phyloP scores from a whole-genome alignment of 92 coral and sea anemone species.

The Virgularia gustaviana region DNA sequence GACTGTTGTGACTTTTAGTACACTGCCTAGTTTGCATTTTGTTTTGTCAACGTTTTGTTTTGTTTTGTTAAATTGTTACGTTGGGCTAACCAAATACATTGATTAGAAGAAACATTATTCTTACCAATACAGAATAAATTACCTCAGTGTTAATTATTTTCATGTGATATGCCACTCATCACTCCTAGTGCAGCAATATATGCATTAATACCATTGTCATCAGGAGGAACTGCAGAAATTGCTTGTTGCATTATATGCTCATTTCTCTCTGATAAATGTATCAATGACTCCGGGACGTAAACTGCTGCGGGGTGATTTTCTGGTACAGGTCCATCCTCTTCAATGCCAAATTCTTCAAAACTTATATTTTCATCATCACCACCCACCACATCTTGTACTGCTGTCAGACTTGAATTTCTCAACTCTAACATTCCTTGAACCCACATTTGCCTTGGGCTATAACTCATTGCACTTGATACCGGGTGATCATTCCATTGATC shows the following conservation, averaged over 20 bases:
- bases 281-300: slow-evolving; percentile 15
- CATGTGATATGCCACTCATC: background rate
- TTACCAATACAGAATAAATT: too few relatives aligned
- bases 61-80: background rate
- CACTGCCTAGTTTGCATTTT: background rate
- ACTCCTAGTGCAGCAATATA: slow-evolving; percentile 16
- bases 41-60: background rate
- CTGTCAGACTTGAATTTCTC: slow-evolving; percentile 21
- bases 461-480: background rate
- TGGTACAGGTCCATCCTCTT: slow-evolving; percentile 41
- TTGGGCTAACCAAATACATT: slow-evolving; percentile 1
- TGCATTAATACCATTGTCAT: slow-evolving; percentile 27
- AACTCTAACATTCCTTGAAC: slow-evolving; percentile 30
- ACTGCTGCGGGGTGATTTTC: slow-evolving; percentile 10
- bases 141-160: background rate
- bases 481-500: slow-evolving; percentile 27
- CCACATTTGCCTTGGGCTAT: slow-evolving; percentile 31
- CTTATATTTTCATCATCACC: background rate
- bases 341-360: slow-evolving; percentile 24
- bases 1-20: background rate
- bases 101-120: too few relatives aligned
- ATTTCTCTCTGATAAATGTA: slow-evolving; percentile 23
- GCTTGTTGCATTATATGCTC: slow-evolving; percentile 11
- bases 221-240: slow-evolving; percentile 36
- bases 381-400: slow-evolving; percentile 20